Percentiles rank a stretch among this genome's conserved stretches.
These are phyloP conservation scores for Peromyscus aztecus DNA, from an alignment of 2,797 vertebrate species.

Conservation along the genomic window DNA sequence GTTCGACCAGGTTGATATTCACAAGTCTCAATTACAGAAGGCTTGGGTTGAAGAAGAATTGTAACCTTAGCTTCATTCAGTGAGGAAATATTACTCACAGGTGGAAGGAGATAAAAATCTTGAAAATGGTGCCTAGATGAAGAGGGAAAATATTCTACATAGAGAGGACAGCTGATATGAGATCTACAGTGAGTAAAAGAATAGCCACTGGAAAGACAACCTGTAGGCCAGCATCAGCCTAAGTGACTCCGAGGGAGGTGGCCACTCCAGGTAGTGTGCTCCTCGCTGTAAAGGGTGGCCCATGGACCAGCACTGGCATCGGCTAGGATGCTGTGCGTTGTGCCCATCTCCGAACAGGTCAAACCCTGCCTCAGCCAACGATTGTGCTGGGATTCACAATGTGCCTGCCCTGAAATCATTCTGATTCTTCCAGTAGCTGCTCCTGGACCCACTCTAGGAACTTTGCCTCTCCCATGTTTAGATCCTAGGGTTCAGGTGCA, in stretches of 20 bases:
- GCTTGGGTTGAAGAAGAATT: constrained; percentile 39
- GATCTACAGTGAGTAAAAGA: not conserved
- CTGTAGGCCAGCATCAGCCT: not conserved
- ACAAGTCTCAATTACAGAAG: constrained; percentile 49
- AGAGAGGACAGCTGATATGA: not conserved
- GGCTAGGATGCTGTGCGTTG: not conserved
- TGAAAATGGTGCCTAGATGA: constrained; percentile 44
- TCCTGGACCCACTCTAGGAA: not conserved
- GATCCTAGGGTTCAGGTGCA: not conserved
- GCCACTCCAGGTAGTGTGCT: not conserved
- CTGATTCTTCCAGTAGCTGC: not conserved
- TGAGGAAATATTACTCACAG: constrained; percentile 8
- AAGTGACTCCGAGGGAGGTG: not conserved
- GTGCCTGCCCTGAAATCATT: not conserved
- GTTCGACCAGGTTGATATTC: constrained; percentile 31
- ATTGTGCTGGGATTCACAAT: not conserved
- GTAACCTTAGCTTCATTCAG: not conserved
- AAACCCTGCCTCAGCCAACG: not conserved
- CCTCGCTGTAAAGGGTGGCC: not conserved
- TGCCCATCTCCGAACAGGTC: not conserved
- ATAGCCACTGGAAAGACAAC: not conserved
- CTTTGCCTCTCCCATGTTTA: not conserved
- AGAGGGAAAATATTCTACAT: not conserved
- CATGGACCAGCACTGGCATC: not conserved
- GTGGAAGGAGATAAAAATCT: constrained; percentile 12